Evolutionary conservation across 2,113 vertebrate species (phyloP).

Genomic region (Aegithalos caudatus): DNA sequence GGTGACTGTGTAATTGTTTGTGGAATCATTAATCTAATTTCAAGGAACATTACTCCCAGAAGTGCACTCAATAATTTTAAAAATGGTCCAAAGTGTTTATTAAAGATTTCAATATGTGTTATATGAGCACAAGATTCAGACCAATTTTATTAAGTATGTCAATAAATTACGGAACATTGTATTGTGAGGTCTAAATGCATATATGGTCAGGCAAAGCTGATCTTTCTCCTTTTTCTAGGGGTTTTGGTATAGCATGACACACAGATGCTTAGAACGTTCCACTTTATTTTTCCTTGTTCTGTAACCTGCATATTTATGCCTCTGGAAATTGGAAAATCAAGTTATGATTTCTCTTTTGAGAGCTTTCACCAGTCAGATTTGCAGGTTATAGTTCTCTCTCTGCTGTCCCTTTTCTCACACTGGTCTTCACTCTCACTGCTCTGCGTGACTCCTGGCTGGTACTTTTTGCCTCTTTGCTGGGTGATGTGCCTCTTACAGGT

Average conservation of each 20-base stretch:
- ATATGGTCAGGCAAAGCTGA: background rate
- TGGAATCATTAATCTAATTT: background rate
- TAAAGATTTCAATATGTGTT: background rate
- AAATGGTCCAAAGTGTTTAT: background rate
- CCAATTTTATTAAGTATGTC: background rate
- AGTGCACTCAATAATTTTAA: background rate
- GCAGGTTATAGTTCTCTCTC: background rate
- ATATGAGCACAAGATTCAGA: background rate
- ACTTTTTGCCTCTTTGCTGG: background rate
- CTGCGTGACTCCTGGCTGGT: background rate
- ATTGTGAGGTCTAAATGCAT: background rate
- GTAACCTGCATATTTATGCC: background rate
- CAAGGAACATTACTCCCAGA: background rate
- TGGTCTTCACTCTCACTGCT: background rate
- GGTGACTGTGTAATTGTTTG: slow-evolving; percentile 8
- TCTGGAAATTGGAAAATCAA: background rate
- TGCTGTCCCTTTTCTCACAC: background rate
- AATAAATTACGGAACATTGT: background rate
- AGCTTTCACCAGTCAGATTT: background rate
- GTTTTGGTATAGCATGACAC: background rate
- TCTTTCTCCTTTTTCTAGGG: background rate
- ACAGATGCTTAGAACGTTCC: background rate
- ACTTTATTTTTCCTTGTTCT: background rate
- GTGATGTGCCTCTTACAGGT: background rate
- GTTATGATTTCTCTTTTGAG: background rate